These are phyloP conservation scores for Antechinus stuartii DNA, from an alignment of 2,113 vertebrate genomes.

Conservation along the genomic window DNA sequence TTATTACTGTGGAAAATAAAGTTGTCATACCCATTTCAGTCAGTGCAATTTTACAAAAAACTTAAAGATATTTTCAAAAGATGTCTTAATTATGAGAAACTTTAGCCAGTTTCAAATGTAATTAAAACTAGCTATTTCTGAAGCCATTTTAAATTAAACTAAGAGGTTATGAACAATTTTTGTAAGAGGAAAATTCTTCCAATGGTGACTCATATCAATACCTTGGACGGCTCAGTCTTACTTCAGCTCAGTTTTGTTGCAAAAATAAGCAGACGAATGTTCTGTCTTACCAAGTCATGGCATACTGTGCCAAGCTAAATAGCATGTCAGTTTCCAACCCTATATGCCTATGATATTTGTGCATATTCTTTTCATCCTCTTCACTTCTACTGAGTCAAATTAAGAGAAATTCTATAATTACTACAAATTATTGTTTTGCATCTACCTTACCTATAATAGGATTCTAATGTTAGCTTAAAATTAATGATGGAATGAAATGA, in stretches of 20 bases:
- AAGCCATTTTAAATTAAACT: background rate
- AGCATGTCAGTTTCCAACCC: background rate
- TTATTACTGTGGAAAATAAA: background rate
- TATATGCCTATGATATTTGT: background rate
- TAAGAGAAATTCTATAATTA: background rate
- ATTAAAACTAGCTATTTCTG: background rate
- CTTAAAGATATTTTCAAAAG: background rate
- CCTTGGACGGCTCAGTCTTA: background rate
- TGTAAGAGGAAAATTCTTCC: background rate
- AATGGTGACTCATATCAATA: too few species aligned
- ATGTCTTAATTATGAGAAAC: background rate
- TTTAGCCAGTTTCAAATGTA: background rate
- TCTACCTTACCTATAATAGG: background rate
- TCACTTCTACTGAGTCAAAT: background rate
- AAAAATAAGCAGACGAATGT: background rate
- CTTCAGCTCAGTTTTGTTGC: background rate
- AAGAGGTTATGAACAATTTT: background rate
- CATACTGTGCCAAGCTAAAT: background rate
- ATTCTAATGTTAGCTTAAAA: constrained; percentile 16
- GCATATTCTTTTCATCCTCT: background rate
- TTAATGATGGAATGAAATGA: background rate
- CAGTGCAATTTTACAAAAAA: background rate
- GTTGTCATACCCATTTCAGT: too few species aligned
- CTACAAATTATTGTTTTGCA: background rate
- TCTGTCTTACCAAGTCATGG: background rate